Evolutionary conservation across 1,140 invertebrate species (phyloP).

Genomic region (Neelides sp.): DNA sequence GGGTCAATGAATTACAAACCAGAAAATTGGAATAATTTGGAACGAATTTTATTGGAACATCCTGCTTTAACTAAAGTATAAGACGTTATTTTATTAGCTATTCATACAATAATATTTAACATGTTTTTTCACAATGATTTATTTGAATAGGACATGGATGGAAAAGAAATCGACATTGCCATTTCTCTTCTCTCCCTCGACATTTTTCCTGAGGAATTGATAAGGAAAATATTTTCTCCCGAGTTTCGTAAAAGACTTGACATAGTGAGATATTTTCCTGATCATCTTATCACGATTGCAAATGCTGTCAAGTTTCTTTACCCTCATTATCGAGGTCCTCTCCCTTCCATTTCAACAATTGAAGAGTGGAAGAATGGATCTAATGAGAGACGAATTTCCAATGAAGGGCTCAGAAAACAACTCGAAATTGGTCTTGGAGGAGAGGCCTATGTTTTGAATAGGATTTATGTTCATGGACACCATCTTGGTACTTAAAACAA

Average conservation of each 20-base stretch:
- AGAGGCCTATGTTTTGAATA: slow-evolving; percentile 36
- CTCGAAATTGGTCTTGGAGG: slow-evolving; percentile 36
- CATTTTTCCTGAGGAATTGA: slow-evolving; percentile 40
- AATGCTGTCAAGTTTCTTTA: slow-evolving; percentile 44
- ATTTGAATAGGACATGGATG: slow-evolving; percentile 32
- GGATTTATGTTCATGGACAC: slow-evolving; percentile 37
- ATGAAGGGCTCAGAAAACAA: slow-evolving; percentile 29
- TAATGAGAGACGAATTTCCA: slow-evolving; percentile 32
- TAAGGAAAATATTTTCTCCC: slow-evolving; percentile 35
- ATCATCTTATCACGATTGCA: slow-evolving; percentile 42
- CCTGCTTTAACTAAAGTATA: slow-evolving; percentile 35
- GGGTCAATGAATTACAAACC: slow-evolving; percentile 46
- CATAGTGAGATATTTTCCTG: slow-evolving; percentile 32
- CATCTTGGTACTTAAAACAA: slow-evolving; percentile 43
- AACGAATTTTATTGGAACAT: slow-evolving; percentile 25
- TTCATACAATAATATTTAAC: background rate
- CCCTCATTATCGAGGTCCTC: slow-evolving; percentile 37
- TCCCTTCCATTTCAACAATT: slow-evolving; percentile 34
- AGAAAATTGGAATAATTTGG: slow-evolving; percentile 41
- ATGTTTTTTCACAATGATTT: slow-evolving; percentile 17
- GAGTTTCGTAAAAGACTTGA: slow-evolving; percentile 9
- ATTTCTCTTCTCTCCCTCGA: slow-evolving; percentile 40
- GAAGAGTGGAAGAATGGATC: slow-evolving; percentile 13
- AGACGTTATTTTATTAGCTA: background rate
- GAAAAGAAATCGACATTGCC: slow-evolving; percentile 40